Evolutionary conservation across 1,140 invertebrate species (phyloP), one percentile per base, ranked within the genome.

Genomic region (Episyrphus balteatus): DNA sequence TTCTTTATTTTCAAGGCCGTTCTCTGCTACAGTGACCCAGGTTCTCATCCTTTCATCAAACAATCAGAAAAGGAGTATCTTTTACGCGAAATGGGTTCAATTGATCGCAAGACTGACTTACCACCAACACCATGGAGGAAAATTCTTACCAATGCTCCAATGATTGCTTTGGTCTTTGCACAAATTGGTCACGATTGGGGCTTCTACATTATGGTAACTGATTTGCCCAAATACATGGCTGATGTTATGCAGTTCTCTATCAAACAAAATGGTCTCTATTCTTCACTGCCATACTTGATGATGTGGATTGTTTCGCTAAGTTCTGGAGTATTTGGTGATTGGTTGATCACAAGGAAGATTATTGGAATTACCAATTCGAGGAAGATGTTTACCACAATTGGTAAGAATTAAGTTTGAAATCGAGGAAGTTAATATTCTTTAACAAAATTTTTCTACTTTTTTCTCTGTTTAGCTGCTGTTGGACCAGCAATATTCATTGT

Each of bases 191-290:
- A 93, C 69, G 90, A 94, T 69, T 96, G 91, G 90, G 89, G 88
- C 30, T 90, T 92, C 66, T 95, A 94, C 61, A 94, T 89, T 3
- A 86, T 94, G 77, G 80, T 95, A 0, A 92, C 88, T 6, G 86
- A 92, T 65, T 70, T 97, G 14, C 92, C 92, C 2, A 89, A 88
- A 75, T 97, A 92, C 69, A 88, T 97, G 82, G 82, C 82, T 50
- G 82, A 86, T 62, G 84, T 93, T 2, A 70, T 95, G 9, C 80
- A 87, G 59, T 92, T 89, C 66, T 80, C 87, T 52, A 85, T 93
- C 38, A 80, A 77, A 55, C 68, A 78, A 54, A 82, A 84, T 50
- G 82, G 83, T 3, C 62, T 78, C 1, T 73, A 82, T 21, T 83
- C 81, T 2, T 76, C 82, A 0, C 49, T 85, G 31, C 84, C 84